Percentiles rank a stretch among this genome's conserved stretches.
Conservation (phyloP, 2,797 vertebrate genomes). For the Sus cebifrons region DNA sequence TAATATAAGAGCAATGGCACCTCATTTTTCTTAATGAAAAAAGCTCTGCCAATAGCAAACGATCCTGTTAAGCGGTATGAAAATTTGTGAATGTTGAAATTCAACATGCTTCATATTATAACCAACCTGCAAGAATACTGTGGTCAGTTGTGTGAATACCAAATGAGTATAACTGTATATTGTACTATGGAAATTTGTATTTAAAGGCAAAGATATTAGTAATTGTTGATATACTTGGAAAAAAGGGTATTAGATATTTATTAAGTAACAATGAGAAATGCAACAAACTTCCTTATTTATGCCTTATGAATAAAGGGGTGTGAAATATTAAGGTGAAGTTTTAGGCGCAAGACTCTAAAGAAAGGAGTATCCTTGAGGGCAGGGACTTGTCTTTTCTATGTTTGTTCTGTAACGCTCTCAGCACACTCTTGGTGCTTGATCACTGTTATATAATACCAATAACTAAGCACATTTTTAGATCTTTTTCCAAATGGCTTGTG, state of each 20-base stretch:
- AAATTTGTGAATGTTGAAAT: constrained; percentile 73
- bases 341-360: constrained; percentile 3
- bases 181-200: constrained; percentile 87
- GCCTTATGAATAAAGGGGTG: constrained; percentile 90
- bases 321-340: constrained; percentile 81
- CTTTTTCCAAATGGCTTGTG: constrained; percentile 85
- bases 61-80: constrained; percentile 72
- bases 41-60: not conserved
- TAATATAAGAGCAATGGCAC: not conserved
- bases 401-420: constrained; percentile 58
- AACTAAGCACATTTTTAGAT: constrained; percentile 87
- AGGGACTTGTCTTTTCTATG: constrained; percentile 69
- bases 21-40: not conserved
- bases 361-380: constrained; percentile 10
- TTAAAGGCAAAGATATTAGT: constrained; percentile 81
- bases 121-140: constrained; percentile 84
- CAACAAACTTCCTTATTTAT: constrained; percentile 90
- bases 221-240: constrained; percentile 85
- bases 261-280: constrained; percentile 86
- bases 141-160: constrained; percentile 87
- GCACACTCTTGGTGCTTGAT: constrained; percentile 84
- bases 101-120: constrained; percentile 57
- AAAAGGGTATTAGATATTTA: constrained; percentile 87
- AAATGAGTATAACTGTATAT: constrained; percentile 83
- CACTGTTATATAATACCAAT: constrained; percentile 79